Conservation (phyloP, 2,113 vertebrate species). For the Myrmecophaga tridactyla region DNA sequence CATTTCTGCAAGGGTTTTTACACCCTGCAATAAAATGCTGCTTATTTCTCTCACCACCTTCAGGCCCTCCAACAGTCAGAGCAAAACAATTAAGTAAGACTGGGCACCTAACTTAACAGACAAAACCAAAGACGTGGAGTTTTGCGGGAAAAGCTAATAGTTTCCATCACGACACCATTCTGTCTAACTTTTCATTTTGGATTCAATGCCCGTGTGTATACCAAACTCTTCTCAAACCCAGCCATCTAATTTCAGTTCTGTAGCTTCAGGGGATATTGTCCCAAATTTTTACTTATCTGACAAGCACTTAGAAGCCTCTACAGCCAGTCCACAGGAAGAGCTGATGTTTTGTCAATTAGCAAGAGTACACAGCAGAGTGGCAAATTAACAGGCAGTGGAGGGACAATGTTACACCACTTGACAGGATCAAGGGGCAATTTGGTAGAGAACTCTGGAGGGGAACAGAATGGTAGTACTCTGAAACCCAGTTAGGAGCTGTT, state of each 20-base stretch:
- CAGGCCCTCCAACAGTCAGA: background rate
- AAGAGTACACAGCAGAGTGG: background rate
- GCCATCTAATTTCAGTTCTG: background rate
- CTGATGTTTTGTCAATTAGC: background rate
- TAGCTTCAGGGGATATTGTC: background rate
- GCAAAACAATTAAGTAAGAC: background rate
- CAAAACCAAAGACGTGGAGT: background rate
- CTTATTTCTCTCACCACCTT: background rate
- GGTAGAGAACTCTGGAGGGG: background rate
- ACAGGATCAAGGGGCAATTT: background rate
- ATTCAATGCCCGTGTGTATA: background rate
- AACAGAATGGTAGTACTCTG: background rate
- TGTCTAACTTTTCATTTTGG: background rate
- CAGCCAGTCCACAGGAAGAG: background rate
- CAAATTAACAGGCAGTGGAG: background rate
- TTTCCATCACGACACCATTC: background rate
- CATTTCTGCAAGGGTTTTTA: background rate
- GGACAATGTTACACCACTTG: background rate
- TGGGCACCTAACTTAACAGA: background rate
- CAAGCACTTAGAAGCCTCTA: background rate
- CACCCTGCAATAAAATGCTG: background rate
- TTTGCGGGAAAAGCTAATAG: background rate
- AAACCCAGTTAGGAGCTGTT: background rate
- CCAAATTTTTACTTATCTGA: background rate
- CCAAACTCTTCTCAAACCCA: background rate